Percentiles rank a stretch among this genome's conserved stretches.
Conservation (phyloP, 1,140 invertebrate species). For the Cotesia chilonis region DNA sequence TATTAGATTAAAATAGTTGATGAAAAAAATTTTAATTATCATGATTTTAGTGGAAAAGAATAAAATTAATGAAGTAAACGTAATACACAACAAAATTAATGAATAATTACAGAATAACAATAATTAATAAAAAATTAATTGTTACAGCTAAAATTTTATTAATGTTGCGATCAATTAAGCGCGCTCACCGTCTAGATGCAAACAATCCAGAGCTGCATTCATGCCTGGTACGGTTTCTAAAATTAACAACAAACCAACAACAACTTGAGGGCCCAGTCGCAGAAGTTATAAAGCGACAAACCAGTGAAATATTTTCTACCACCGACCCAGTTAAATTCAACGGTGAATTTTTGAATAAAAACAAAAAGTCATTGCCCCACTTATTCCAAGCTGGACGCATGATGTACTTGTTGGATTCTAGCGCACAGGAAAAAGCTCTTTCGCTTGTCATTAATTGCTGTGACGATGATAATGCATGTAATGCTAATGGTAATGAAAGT, state of each 20-base stretch:
- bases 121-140: conserved; percentile 21
- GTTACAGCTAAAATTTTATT: conserved; percentile 78
- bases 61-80: too few species aligned
- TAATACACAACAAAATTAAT: too few species aligned
- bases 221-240: conserved; percentile 81
- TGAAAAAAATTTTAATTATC: too few species aligned
- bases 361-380: conserved; percentile 73
- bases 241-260: conserved; percentile 63
- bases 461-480: too few species aligned
- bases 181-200: conserved; percentile 79
- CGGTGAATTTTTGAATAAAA: conserved; percentile 73
- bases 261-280: conserved; percentile 71
- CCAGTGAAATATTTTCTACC: conserved; percentile 68
- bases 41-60: too few species aligned
- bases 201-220: conserved; percentile 83
- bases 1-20: too few species aligned
- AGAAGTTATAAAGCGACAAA: conserved; percentile 80
- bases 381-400: conserved; percentile 78
- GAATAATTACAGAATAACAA: too few species aligned
- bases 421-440: conserved; percentile 71
- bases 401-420: conserved; percentile 73
- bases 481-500: too few species aligned
- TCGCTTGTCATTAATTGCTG: conserved; percentile 69
- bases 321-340: conserved; percentile 75
- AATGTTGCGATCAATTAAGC: conserved; percentile 91